These are phyloP conservation scores for Ictidomys tridecemlineatus DNA, from an alignment of 2,113 vertebrate genomes.

Conservation along the genomic window DNA sequence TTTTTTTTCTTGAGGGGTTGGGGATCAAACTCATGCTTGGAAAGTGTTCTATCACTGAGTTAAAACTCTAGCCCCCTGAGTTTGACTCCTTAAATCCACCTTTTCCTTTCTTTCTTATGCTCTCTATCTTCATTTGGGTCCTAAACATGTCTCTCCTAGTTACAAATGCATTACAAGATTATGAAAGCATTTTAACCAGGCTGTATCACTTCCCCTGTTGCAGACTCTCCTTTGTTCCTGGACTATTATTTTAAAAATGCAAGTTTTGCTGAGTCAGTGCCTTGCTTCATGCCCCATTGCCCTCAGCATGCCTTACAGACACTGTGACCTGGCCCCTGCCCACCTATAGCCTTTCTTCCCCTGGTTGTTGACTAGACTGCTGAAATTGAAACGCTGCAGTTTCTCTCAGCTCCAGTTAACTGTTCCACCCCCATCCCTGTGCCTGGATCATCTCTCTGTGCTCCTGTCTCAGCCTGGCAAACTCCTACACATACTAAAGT, in stretches of 20 bases:
- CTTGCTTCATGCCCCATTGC: neutral
- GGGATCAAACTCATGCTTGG: neutral
- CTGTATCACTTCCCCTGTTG: neutral
- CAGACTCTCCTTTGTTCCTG: neutral
- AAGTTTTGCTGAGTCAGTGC: too few relatives aligned
- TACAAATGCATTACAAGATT: neutral
- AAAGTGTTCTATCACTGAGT: neutral
- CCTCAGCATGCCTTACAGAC: neutral
- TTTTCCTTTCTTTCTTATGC: neutral
- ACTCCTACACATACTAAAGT: neutral
- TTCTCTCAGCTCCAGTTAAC: neutral
- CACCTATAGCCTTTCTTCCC: too few relatives aligned
- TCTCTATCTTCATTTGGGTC: neutral
- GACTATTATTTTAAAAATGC: neutral
- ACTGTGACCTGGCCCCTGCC: neutral
- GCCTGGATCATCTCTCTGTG: neutral
- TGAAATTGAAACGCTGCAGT: neutral
- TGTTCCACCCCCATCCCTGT: neutral
- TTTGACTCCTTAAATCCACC: neutral
- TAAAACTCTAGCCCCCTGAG: neutral
- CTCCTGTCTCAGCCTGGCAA: neutral
- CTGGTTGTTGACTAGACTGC: neutral
- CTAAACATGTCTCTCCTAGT: fast-evolving
- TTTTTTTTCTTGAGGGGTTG: neutral
- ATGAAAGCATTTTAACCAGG: neutral